Conservation (phyloP, 1,140 invertebrate genomes). For the Ceratosolen solmsi region DNA sequence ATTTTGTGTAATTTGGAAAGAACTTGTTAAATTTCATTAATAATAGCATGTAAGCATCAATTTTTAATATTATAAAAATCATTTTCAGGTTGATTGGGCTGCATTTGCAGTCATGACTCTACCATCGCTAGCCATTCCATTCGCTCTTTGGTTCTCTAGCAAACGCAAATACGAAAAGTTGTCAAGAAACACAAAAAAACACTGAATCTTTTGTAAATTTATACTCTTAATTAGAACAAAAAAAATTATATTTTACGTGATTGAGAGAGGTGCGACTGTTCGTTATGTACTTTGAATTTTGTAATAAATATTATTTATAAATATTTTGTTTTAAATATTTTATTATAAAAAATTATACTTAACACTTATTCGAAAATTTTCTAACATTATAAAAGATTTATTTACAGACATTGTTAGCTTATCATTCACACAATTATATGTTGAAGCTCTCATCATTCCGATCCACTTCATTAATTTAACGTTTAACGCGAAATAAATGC, state of each 20-base stretch:
- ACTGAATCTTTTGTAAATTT: slow-evolving; percentile 59
- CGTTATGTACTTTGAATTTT: slow-evolving; percentile 63
- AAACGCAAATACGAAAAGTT: slow-evolving; percentile 95
- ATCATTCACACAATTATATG: slow-evolving; percentile 15
- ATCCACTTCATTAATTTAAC: slow-evolving; percentile 9
- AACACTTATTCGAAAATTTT: slow-evolving; percentile 6
- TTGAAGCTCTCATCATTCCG: neutral
- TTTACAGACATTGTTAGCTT: slow-evolving; percentile 28
- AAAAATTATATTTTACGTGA: slow-evolving; percentile 58
- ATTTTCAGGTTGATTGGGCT: slow-evolving; percentile 90
- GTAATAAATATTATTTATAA: slow-evolving; percentile 70
- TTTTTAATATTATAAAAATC: neutral
- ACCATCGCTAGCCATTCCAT: slow-evolving; percentile 94
- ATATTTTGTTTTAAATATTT: slow-evolving; percentile 45
- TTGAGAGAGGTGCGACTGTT: slow-evolving; percentile 64
- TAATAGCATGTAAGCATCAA: no score
- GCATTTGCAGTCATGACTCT: slow-evolving; percentile 97
- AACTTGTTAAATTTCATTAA: no score
- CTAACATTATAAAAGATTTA: slow-evolving; percentile 27
- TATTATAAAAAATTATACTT: slow-evolving; percentile 41
- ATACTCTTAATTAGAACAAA: slow-evolving; percentile 51
- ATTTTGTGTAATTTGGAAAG: no score
- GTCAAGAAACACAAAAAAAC: slow-evolving; percentile 67
- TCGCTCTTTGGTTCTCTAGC: slow-evolving; percentile 93
- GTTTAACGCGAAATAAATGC: slow-evolving; percentile 11